Base-by-base conservation (phyloP, 2,797 vertebrate genomes). In the Platalea minor region DNA sequence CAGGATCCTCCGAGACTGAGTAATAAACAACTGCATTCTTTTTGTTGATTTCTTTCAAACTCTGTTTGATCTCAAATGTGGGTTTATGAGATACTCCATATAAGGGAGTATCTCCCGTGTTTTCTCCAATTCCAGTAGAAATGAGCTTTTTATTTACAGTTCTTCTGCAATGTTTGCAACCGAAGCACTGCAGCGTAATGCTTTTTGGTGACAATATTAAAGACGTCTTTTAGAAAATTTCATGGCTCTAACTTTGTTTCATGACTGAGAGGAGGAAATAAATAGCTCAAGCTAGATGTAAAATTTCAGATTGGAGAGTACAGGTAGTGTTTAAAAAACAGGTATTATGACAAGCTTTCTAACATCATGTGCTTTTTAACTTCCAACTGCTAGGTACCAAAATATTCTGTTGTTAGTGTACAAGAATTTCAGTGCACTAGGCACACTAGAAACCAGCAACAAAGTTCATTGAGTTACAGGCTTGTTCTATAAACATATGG, bases 71-170 rank as follows among this genome's bases (percentile, higher is more conserved):
- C 81, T 76, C 67, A 23, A 7, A 31, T 28, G 18, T 17, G 54
- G 31, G n/a, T 51, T 73, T 67, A 24, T 39, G 83, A 86, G 67
- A 13, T 85, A 18, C 7, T 50, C 46, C 33, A 3, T 81, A 7
- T 19, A 46, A 61, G 18, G 65, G 65, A n/a, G 17, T 18, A 15
- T 61, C 53, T 89, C 67, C 41, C n/a, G 13, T 79, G 46, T 83
- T 84, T 91, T 86, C 37, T 43, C 33, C 29, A 43, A 54, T 84
- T 94, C 74, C 61, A 17, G 1, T 18, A 74, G 89, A 89, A 95
- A 86, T n/a, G 39, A 81, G 63, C 39, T 78, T 74, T 95, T 91
- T 81, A 95, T 94, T 86, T 91, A 86, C 92, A 51, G 79, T 72
- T 95, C 35, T 75, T 88, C 85, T 90, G 95, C 91, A 88, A 89